Conservation (phyloP, 1,140 invertebrate species). For the Campoletis sonorensis region DNA sequence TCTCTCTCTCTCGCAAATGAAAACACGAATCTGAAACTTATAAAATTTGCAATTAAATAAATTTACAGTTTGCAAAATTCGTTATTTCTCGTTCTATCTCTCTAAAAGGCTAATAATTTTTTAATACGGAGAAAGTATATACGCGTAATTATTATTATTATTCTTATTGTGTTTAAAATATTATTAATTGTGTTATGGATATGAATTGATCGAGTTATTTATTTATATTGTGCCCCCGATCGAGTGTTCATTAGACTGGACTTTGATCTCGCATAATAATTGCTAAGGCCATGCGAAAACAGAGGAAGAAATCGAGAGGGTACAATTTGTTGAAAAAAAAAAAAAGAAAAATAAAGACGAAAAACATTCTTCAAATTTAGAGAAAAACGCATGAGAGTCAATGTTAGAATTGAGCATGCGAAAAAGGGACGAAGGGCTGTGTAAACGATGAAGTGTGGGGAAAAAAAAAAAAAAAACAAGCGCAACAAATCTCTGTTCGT, state of each 20-base stretch:
- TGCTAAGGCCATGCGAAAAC: not conserved
- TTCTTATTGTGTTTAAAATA: conserved; percentile 23
- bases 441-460: conserved; percentile 70
- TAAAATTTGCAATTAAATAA: not conserved
- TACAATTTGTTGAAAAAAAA: conserved; percentile 31
- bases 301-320: not conserved
- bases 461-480: conserved; percentile 65
- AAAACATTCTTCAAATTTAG: too few species aligned
- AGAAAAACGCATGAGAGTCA: conserved; percentile 38
- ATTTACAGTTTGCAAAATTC: not conserved
- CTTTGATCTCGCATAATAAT: not conserved
- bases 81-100: too few species aligned
- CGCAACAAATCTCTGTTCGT: conserved; percentile 74
- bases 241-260: not conserved
- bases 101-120: too few species aligned
- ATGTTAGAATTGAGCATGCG: conserved; percentile 54
- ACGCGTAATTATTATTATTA: too few species aligned
- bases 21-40: not conserved
- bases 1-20: not conserved
- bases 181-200: conserved; percentile 39
- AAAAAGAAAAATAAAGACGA: not conserved
- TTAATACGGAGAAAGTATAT: too few species aligned
- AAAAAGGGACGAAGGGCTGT: conserved; percentile 70
- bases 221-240: not conserved
- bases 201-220: conserved; percentile 6